Conservation (phyloP, 2,888 invertebrate genomes). For the Andrena bicolor region DNA sequence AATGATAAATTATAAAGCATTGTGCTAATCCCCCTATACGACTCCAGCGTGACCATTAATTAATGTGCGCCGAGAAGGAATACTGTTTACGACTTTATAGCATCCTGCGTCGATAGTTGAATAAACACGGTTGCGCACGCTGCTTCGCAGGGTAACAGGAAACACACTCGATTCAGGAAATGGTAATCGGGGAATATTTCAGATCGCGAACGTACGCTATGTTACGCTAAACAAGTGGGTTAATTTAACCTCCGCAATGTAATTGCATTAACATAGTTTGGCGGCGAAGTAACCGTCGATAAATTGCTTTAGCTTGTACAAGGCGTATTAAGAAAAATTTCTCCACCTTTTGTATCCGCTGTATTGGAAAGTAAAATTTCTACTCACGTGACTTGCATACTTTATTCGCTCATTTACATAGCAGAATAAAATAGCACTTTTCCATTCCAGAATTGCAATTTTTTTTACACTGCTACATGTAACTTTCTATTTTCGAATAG, state of each 20-base stretch:
- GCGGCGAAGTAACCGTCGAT: no score
- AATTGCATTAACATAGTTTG: constrained; percentile 33
- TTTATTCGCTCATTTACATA: no score
- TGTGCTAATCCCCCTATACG: neutral
- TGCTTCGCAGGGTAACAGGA: neutral
- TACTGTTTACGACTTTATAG: neutral
- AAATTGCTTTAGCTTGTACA: no score
- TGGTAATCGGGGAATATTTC: constrained; percentile 18
- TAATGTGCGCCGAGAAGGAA: no score
- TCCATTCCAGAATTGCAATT: no score
- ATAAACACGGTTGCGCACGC: constrained; percentile 5
- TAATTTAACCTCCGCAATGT: constrained; percentile 15
- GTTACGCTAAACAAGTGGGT: constrained; percentile 42
- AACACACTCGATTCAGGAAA: constrained; percentile 15
- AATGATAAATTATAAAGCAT: constrained; percentile 2
- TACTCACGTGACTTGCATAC: neutral
- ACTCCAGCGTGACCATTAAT: neutral
- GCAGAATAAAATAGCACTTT: no score
- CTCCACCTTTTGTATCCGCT: neutral
- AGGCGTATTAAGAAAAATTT: neutral
- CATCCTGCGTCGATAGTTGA: constrained; percentile 6
- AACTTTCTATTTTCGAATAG: no score
- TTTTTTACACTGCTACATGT: no score
- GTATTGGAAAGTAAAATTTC: neutral
- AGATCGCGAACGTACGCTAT: constrained; percentile 20